phyloP scores from a whole-genome alignment of 2,888 invertebrate species.

The Eledona agricola region DNA sequence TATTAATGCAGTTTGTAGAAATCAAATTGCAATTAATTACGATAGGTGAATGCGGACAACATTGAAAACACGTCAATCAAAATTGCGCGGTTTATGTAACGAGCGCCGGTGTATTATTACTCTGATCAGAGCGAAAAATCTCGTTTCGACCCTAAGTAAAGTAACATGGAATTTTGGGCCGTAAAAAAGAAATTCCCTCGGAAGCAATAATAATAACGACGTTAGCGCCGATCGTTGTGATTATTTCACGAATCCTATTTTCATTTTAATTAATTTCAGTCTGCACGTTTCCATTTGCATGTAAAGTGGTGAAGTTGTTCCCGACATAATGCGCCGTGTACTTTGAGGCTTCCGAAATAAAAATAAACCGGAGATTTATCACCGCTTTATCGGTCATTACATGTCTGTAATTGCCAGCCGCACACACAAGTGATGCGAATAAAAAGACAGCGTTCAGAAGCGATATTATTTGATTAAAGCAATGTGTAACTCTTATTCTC shows the following conservation, averaged over 20 bases:
- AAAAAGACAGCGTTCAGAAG: background rate
- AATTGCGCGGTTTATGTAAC: conserved; percentile 20
- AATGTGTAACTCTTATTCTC: conserved; percentile 19
- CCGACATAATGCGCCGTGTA: conserved; percentile 23
- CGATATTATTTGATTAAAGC: background rate
- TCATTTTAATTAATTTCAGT: conserved; percentile 36
- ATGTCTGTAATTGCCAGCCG: conserved; percentile 21
- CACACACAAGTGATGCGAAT: conserved; percentile 18
- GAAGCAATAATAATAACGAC: conserved; percentile 29
- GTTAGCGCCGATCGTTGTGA: conserved; percentile 26
- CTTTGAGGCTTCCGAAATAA: conserved; percentile 9
- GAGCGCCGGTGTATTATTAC: conserved; percentile 16
- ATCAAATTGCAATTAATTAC: conserved; percentile 34
- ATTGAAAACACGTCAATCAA: conserved; percentile 26
- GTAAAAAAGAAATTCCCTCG: conserved; percentile 15
- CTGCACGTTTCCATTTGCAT: conserved; percentile 31
- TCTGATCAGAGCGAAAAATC: conserved; percentile 20
- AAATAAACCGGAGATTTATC: conserved; percentile 15
- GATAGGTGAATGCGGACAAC: conserved; percentile 17
- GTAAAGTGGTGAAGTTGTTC: conserved; percentile 28
- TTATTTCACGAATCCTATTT: conserved; percentile 32
- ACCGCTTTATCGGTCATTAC: conserved; percentile 19
- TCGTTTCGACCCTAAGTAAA: no score
- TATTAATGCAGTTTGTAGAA: conserved; percentile 33
- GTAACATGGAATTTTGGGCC: no score